Evolutionary conservation across 2,113 vertebrate species (phyloP).

Genomic region (Platichthys stellatus): DNA sequence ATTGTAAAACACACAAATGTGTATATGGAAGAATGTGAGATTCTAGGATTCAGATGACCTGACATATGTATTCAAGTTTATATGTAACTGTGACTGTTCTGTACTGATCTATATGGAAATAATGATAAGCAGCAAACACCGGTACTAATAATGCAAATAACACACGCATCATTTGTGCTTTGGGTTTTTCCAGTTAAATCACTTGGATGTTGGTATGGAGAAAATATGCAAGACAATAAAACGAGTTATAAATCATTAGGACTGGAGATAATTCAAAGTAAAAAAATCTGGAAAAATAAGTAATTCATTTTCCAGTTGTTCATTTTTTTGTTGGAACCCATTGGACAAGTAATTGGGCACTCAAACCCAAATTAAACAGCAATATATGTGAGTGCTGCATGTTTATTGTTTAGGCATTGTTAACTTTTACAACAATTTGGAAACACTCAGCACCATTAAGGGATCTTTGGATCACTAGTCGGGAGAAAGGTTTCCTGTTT

Average conservation of each 20-base stretch:
- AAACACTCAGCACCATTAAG: slow-evolving; percentile 48
- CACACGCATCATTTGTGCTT: background rate
- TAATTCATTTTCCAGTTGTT: slow-evolving; percentile 21
- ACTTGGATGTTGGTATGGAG: slow-evolving; percentile 4
- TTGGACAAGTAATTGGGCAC: slow-evolving; percentile 30
- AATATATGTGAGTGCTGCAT: slow-evolving; percentile 29
- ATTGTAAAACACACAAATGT: too few species aligned
- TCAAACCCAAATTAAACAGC: slow-evolving; percentile 48
- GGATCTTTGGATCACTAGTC: slow-evolving; percentile 37
- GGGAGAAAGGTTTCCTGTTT: slow-evolving; percentile 63
- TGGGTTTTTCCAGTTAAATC: slow-evolving; percentile 1
- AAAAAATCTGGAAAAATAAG: slow-evolving; percentile 7
- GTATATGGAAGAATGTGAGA: too few species aligned
- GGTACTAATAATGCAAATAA: background rate
- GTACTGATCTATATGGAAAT: background rate
- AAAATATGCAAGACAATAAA: slow-evolving; percentile 17
- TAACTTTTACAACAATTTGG: slow-evolving; percentile 62
- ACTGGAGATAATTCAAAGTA: slow-evolving; percentile 25
- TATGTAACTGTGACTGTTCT: background rate
- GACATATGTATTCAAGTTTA: background rate
- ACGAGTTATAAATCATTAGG: background rate
- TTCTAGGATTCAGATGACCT: background rate
- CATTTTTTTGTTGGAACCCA: slow-evolving; percentile 35
- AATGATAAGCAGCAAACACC: background rate
- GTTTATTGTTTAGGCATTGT: slow-evolving; percentile 57